Percentiles rank a stretch among this genome's conserved stretches.
phyloP scores from a whole-genome alignment of 2,888 invertebrate species.

The Nemurella pictetii region DNA sequence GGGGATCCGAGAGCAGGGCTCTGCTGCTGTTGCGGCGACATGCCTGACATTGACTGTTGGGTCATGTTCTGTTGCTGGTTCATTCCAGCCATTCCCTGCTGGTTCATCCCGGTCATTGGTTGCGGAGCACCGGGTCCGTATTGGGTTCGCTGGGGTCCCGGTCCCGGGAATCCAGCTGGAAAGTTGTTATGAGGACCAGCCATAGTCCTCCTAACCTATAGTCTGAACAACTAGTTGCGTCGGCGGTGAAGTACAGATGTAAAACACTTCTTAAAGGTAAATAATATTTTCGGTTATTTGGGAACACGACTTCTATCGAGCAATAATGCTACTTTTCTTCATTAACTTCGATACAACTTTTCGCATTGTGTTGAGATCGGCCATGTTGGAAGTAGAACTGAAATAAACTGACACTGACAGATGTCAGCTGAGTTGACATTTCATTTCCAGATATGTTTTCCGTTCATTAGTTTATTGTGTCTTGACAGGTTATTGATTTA shows the following conservation, averaged over 20 bases:
- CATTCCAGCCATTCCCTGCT: slow-evolving; percentile 53
- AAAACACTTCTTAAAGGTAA: no score
- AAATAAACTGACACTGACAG: no score
- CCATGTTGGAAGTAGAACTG: no score
- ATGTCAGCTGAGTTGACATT: background rate
- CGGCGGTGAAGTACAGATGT: no score
- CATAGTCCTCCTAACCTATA: slow-evolving; percentile 53
- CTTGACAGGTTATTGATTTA: slow-evolving; percentile 38
- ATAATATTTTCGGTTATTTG: no score
- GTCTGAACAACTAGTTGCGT: background rate
- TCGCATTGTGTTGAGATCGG: no score
- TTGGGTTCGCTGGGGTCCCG: slow-evolving; percentile 64
- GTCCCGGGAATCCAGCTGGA: slow-evolving; percentile 66
- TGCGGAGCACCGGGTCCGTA: slow-evolving; percentile 63
- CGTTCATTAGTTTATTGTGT: background rate
- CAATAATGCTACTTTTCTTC: no score
- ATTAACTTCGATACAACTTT: no score
- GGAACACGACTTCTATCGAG: no score
- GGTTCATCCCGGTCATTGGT: slow-evolving; percentile 62
- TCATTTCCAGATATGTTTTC: background rate
- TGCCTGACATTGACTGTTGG: slow-evolving; percentile 53
- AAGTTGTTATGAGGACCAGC: slow-evolving; percentile 75
- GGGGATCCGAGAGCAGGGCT: slow-evolving; percentile 46
- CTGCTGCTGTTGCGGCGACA: slow-evolving; percentile 52
- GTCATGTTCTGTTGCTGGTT: slow-evolving; percentile 47